Percentiles rank a stretch among this genome's conserved stretches.
phyloP scores from a whole-genome alignment of 2,113 vertebrate genomes.

The Bufo gargarizans region DNA sequence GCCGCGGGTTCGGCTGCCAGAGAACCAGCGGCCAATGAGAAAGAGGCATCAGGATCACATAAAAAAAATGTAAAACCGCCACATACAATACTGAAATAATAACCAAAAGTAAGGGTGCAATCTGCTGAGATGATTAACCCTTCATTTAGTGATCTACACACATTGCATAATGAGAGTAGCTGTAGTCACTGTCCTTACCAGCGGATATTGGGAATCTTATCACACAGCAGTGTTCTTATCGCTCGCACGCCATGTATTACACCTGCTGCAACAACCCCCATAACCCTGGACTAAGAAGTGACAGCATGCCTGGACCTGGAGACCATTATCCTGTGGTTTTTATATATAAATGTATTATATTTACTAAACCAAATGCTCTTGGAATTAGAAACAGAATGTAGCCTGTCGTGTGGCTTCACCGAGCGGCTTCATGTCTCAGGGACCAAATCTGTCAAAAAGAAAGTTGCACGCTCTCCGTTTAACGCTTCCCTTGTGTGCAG shows the following conservation, averaged over 20 bases:
- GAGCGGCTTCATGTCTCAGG: background rate
- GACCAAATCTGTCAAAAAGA: conserved; percentile 1
- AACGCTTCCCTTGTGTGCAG: background rate
- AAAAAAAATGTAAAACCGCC: too few relatives aligned
- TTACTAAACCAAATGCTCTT: background rate
- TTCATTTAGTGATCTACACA: background rate
- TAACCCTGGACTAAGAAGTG: too few relatives aligned
- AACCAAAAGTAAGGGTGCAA: background rate
- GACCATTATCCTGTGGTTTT: too few relatives aligned
- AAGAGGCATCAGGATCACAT: background rate
- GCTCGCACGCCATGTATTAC: too few relatives aligned
- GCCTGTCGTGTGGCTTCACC: background rate
- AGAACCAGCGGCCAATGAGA: background rate
- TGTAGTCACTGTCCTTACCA: too few relatives aligned
- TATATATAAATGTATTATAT: too few relatives aligned
- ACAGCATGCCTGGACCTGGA: too few relatives aligned
- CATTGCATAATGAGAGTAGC: too few relatives aligned
- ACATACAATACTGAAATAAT: background rate
- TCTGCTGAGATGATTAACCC: background rate
- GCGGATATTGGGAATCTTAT: too few relatives aligned
- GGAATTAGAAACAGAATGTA: background rate
- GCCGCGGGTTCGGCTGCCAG: background rate
- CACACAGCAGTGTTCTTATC: too few relatives aligned
- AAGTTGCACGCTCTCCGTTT: background rate
- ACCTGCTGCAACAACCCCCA: too few relatives aligned